Evolutionary conservation across 2,888 invertebrate species (phyloP), one percentile per base, ranked within the genome.

Genomic region (Tricholauxania praeusta): DNA sequence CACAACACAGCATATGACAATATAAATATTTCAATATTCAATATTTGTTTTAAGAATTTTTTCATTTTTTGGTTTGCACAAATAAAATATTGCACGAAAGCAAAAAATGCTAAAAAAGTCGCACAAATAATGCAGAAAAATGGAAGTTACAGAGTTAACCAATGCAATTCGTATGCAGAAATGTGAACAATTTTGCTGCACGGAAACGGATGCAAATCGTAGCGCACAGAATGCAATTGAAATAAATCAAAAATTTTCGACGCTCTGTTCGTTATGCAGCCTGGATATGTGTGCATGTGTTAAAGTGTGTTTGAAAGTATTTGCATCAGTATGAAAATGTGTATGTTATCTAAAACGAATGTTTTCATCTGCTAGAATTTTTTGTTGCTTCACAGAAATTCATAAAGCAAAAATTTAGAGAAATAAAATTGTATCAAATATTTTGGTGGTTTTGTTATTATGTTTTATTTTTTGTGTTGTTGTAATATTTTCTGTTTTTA

Each of bases 211-310:
- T 62, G 47, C 60, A 62, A 62, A 62, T 28, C 32, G 60, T 32
- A 39, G 32, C 39, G 60, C 39, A 12, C 15, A 39, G 28, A 62
- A 39, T n/a, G 47, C 60, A 17, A 15, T n/a, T 62, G 60, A 62
- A 62, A 62, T 62, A 62, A 62, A 62, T 62, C 60, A 62, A 62
- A 62, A 62, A 62, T 62, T 60, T 62, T 62, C 47, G 60, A 62
- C 47, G n/a, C n/a, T 62, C 60, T 39, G 39, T 32, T 62, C 7
- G 15, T 12, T 62, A n/a, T 15, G 60, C 32, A 60, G 47, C 28
- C 1, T 28, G 47, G 14, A 39, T 17, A 62, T 32, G 60, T 32
- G 14, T 39, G 39, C 39, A 17, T 55, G 55, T 55, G 39, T 39
- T 39, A 39, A 39, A 39, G 39, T 10, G 39, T 39, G 39, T 39